Evolutionary conservation across 2,113 vertebrate species (phyloP).

Genomic region (Thomomys bottae): DNA sequence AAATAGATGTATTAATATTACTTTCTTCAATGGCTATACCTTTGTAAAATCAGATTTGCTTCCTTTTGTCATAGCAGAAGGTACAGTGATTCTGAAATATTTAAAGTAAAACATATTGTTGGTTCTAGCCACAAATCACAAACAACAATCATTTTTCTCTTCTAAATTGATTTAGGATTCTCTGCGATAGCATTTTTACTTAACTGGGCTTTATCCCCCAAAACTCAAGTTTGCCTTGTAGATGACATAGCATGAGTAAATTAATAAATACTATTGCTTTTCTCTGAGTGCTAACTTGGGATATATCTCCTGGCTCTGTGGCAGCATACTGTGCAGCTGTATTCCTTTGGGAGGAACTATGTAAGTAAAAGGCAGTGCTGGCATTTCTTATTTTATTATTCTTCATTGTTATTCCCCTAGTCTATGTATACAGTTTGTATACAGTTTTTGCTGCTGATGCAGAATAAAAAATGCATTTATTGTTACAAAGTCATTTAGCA

Average conservation of each 20-base stretch:
- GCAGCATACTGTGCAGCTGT: background rate
- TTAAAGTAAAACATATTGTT: slow-evolving; percentile 48
- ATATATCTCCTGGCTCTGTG: background rate
- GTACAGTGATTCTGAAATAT: slow-evolving; percentile 48
- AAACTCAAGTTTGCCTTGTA: background rate
- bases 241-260: background rate
- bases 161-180: slow-evolving; percentile 32
- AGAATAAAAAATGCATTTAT: background rate
- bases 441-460: background rate
- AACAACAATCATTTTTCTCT: background rate
- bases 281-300: background rate
- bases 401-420: background rate
- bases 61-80: slow-evolving; percentile 19
- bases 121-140: slow-evolving; percentile 32
- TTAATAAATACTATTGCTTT: background rate
- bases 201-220: background rate
- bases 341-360: background rate
- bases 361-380: background rate
- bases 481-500: slow-evolving; percentile 26
- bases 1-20: background rate
- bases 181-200: background rate
- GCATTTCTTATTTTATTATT: slow-evolving; percentile 52
- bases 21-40: background rate
- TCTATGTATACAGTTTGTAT: background rate
- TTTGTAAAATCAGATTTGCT: background rate